A percentile compares a stretch with the other conserved stretches of the same genome.
Evolutionary conservation across 2,888 invertebrate species (phyloP).

Genomic region (Camptogramma bilineatum): DNA sequence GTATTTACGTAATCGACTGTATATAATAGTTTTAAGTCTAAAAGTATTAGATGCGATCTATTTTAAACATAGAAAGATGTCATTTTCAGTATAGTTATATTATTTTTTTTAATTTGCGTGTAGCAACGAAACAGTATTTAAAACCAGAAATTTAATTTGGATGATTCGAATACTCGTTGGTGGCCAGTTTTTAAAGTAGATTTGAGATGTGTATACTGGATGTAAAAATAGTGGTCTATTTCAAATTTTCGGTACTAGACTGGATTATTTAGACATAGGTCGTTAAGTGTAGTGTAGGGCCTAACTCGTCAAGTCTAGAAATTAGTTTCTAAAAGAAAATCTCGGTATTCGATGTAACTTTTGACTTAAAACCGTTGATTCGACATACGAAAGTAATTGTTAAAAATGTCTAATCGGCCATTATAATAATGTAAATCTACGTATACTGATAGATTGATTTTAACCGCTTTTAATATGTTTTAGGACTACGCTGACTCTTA

Average conservation of each 20-base stretch:
- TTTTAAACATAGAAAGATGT: constrained; percentile 71
- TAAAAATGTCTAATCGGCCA: constrained; percentile 37
- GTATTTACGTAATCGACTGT: constrained; percentile 67
- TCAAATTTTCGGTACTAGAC: constrained; percentile 64
- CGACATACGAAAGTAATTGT: constrained; percentile 35
- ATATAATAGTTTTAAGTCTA: constrained; percentile 70
- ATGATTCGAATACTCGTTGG: constrained; percentile 51
- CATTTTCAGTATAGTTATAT: constrained; percentile 61
- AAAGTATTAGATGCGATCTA: constrained; percentile 75
- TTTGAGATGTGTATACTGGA: constrained; percentile 61
- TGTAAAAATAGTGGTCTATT: constrained; percentile 67
- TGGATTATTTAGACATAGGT: constrained; percentile 52
- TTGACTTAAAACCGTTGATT: constrained; percentile 39
- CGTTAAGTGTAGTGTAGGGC: constrained; percentile 64
- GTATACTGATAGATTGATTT: constrained; percentile 29
- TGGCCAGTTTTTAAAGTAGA: constrained; percentile 71
- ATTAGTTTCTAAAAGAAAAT: constrained; percentile 50
- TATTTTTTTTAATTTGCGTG: constrained; percentile 75
- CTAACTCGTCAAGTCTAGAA: constrained; percentile 49
- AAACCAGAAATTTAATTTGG: constrained; percentile 44
- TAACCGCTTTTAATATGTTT: constrained; percentile 31
- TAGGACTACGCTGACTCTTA: constrained; percentile 19
- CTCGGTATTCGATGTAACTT: constrained; percentile 46
- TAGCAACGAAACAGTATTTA: constrained; percentile 82
- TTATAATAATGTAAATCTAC: constrained; percentile 29